Evolutionary conservation across 2,888 invertebrate genomes (phyloP).

Genomic region (Coelopa pilipes): DNA sequence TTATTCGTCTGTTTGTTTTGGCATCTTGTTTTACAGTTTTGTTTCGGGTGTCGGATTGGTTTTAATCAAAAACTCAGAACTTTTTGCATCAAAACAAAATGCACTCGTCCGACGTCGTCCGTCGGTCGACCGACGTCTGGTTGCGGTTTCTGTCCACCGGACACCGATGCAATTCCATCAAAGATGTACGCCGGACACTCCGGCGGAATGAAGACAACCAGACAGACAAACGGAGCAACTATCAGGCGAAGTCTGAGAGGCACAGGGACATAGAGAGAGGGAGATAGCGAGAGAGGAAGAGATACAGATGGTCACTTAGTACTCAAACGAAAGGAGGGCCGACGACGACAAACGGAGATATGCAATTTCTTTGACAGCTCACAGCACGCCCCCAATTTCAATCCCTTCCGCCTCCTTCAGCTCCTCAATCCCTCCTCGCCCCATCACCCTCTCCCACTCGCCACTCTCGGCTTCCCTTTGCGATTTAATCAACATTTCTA

Average conservation of each 20-base stretch:
- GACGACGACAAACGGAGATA: neutral
- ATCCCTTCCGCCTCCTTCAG: too few species aligned
- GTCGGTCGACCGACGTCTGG: slow-evolving; percentile 14
- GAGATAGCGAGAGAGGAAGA: neutral
- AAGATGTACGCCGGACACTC: neutral
- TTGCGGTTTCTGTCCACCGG: slow-evolving; percentile 4
- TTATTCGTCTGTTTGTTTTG: slow-evolving; percentile 1
- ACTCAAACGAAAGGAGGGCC: neutral
- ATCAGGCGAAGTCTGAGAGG: neutral
- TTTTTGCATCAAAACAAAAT: slow-evolving; percentile 10
- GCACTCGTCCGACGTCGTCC: neutral
- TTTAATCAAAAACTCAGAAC: slow-evolving; percentile 19
- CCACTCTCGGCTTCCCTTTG: neutral
- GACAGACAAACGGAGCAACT: neutral
- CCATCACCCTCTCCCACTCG: too few species aligned
- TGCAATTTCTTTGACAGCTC: slow-evolving; percentile 24
- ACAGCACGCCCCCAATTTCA: neutral
- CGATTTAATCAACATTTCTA: neutral
- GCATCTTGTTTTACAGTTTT: slow-evolving; percentile 14
- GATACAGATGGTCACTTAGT: neutral
- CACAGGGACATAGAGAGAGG: neutral
- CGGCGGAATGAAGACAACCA: slow-evolving; percentile 5
- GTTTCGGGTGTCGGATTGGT: slow-evolving; percentile 27
- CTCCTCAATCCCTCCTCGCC: too few species aligned
- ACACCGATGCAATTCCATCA: neutral